Percentiles rank a stretch among this genome's conserved stretches.
These are phyloP conservation scores for Aphis gossypii DNA, from an alignment of 1,140 invertebrate species.

Conservation along the genomic window DNA sequence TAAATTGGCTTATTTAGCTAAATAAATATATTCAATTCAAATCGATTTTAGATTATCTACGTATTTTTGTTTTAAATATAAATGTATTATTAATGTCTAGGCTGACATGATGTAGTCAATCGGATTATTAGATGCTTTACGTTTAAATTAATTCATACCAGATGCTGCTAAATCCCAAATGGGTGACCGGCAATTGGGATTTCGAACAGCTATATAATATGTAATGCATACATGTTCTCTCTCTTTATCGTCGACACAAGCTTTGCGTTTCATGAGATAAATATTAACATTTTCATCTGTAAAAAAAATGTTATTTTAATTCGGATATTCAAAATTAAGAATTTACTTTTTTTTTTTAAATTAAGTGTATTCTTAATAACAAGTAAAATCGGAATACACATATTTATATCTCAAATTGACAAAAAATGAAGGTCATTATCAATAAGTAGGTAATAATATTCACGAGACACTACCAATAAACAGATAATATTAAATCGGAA, in stretches of 20 bases:
- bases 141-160: slow-evolving; percentile 1
- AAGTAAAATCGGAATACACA: background rate
- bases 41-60: background rate
- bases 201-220: background rate
- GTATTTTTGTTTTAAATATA: background rate
- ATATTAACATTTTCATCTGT: background rate
- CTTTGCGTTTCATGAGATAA: background rate
- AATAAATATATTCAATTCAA: background rate
- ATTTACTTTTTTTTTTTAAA: background rate
- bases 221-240: background rate
- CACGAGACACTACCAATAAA: background rate
- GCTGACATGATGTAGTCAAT: background rate
- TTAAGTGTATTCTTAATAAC: background rate
- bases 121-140: background rate
- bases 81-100: slow-evolving; percentile 13
- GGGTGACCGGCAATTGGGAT: background rate
- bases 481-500: background rate
- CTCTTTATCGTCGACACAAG: background rate
- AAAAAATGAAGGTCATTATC: background rate
- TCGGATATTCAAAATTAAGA: background rate
- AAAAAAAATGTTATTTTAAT: background rate
- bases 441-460: background rate
- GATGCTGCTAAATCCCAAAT: slow-evolving; percentile 1
- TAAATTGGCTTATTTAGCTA: background rate
- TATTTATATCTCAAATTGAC: background rate